A percentile compares a stretch with the other conserved stretches of the same genome.
These are phyloP conservation scores for Caenorhabditis macrosperma DNA, from an alignment of 2,888 invertebrate species.

Conservation along the genomic window DNA sequence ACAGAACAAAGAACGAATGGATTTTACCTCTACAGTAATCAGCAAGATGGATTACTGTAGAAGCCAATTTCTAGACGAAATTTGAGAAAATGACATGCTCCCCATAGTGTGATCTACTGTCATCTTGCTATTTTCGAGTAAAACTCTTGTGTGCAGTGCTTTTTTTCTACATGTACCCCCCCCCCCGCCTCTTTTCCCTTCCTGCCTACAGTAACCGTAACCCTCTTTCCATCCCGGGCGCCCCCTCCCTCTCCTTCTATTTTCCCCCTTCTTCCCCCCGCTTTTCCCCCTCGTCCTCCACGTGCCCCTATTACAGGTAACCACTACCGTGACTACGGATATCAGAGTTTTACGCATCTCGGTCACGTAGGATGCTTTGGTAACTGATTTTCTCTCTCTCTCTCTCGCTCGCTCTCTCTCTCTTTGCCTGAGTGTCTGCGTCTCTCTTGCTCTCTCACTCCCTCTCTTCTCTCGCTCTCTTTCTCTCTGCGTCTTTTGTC, in stretches of 20 bases:
- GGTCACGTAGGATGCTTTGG: constrained; percentile 75
- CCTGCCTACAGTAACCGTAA: too few species aligned
- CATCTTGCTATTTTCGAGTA: too few species aligned
- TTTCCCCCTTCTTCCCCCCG: not conserved
- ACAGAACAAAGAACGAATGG: too few species aligned
- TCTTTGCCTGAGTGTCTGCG: constrained; percentile 2
- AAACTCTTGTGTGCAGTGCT: too few species aligned
- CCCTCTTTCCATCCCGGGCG: not conserved
- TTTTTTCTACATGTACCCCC: too few species aligned
- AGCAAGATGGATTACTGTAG: too few species aligned
- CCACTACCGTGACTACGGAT: constrained; percentile 71
- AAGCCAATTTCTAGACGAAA: too few species aligned
- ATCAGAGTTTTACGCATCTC: constrained; percentile 75
- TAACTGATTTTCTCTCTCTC: constrained; percentile 50
- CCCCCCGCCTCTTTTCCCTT: too few species aligned
- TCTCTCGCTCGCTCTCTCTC: constrained; percentile 21
- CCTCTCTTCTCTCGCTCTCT: not conserved
- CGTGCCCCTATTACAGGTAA: constrained; percentile 33
- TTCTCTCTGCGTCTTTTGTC: not conserved
- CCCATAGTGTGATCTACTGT: too few species aligned
- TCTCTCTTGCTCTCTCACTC: constrained; percentile 17
- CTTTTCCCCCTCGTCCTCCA: not conserved
- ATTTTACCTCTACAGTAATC: too few species aligned
- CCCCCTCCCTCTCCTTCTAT: not conserved
- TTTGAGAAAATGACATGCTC: too few species aligned